Conservation (phyloP, 2,888 invertebrate species). For the Pyrrhia umbra region DNA sequence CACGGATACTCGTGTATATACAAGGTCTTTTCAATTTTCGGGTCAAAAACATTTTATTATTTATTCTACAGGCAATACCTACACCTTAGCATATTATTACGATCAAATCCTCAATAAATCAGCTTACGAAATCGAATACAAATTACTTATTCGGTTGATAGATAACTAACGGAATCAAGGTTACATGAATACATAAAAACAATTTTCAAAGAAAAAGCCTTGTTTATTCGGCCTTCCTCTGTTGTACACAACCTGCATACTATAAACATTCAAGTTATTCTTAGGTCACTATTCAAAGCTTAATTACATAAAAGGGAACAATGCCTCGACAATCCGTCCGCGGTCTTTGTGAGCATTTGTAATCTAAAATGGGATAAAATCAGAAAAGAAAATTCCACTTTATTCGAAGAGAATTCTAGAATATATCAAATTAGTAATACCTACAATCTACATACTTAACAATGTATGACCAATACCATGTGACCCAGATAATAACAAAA, state of each 20-base stretch:
- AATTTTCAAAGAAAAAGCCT: constrained; percentile 37
- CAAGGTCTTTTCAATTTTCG: constrained; percentile 26
- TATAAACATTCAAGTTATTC: constrained; percentile 10
- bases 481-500: constrained; percentile 9
- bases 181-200: constrained; percentile 20
- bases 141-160: constrained; percentile 27
- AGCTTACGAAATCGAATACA: constrained; percentile 10
- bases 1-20: constrained; percentile 5
- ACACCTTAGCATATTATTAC: constrained; percentile 8
- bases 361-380: not conserved
- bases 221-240: constrained; percentile 35
- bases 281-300: not conserved
- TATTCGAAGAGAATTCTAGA: not conserved
- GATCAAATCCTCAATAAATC: constrained; percentile 10
- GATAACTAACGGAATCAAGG: constrained; percentile 39
- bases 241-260: not conserved
- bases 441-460: not conserved
- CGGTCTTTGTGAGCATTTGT: not conserved
- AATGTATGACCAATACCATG: constrained; percentile 16
- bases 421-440: not conserved
- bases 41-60: constrained; percentile 31
- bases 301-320: not conserved
- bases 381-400: not conserved
- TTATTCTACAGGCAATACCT: constrained; percentile 2
- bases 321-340: not conserved